These are phyloP conservation scores for Rhynchomys soricoides DNA, from an alignment of 2,113 vertebrate species.

Conservation along the genomic window DNA sequence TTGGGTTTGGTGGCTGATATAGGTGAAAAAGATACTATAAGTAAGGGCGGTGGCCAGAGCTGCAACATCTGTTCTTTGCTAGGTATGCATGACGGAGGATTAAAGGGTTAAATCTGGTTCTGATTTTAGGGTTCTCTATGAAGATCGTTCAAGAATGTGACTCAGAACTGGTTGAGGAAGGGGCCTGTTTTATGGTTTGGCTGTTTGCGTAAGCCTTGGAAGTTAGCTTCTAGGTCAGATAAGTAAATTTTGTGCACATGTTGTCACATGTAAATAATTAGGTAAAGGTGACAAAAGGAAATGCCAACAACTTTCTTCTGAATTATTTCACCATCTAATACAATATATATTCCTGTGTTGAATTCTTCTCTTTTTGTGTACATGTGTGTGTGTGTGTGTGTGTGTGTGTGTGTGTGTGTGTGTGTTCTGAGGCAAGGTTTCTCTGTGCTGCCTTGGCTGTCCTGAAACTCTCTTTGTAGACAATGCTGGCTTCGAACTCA, in stretches of 20 bases:
- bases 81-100: rapidly evolving
- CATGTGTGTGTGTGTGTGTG: too few species aligned
- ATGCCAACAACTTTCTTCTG: neutral
- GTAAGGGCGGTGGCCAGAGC: rapidly evolving
- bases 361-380: too few species aligned
- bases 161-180: neutral
- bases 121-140: neutral
- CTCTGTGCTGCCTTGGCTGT: too few species aligned
- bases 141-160: neutral
- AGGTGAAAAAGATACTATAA: too few species aligned
- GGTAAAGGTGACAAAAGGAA: neutral
- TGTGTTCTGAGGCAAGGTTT: too few species aligned
- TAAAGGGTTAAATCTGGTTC: rapidly evolving
- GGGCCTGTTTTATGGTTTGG: neutral
- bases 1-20: neutral
- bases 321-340: neutral
- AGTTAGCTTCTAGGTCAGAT: neutral
- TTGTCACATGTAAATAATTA: neutral
- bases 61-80: rapidly evolving
- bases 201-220: neutral
- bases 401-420: too few species aligned
- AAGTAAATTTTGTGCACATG: neutral
- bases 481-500: too few species aligned
- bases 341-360: neutral
- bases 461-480: too few species aligned